Conservation (phyloP, 2,888 invertebrate species). For the Sarcophaga carnaria region DNA sequence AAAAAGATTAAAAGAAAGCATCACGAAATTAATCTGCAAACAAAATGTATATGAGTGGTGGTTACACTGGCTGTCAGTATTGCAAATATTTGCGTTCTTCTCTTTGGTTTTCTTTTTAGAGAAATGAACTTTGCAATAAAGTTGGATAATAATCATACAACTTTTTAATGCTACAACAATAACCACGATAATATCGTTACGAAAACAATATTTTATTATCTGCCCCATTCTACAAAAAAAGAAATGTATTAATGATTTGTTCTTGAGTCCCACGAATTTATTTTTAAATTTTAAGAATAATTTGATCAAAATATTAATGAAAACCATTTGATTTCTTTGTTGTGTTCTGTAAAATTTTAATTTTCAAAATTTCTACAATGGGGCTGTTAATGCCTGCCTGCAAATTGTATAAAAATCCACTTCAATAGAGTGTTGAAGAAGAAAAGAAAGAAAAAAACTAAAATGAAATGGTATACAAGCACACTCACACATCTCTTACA, state of each 20-base stretch:
- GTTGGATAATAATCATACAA: constrained; percentile 41
- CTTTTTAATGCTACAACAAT: constrained; percentile 31
- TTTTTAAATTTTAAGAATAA: background rate
- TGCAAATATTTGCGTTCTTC: background rate
- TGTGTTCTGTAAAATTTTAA: too few species aligned
- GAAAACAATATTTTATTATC: background rate
- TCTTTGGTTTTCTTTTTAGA: background rate
- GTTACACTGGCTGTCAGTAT: background rate
- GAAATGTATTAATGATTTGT: too few species aligned
- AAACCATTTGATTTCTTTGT: too few species aligned
- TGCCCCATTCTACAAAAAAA: background rate
- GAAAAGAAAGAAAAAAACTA: background rate
- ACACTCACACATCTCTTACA: too few species aligned
- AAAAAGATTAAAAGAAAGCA: too few species aligned
- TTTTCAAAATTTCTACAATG: too few species aligned
- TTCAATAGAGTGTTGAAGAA: background rate
- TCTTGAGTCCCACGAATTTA: background rate
- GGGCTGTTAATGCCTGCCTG: background rate
- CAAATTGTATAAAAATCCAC: background rate
- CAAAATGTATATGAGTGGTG: background rate
- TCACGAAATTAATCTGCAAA: background rate
- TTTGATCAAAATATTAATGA: background rate
- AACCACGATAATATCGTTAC: constrained; percentile 2
- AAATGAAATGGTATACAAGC: background rate
- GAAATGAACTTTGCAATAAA: background rate